These are phyloP conservation scores for Limenitis camilla DNA, from an alignment of 2,888 invertebrate species.

Conservation along the genomic window DNA sequence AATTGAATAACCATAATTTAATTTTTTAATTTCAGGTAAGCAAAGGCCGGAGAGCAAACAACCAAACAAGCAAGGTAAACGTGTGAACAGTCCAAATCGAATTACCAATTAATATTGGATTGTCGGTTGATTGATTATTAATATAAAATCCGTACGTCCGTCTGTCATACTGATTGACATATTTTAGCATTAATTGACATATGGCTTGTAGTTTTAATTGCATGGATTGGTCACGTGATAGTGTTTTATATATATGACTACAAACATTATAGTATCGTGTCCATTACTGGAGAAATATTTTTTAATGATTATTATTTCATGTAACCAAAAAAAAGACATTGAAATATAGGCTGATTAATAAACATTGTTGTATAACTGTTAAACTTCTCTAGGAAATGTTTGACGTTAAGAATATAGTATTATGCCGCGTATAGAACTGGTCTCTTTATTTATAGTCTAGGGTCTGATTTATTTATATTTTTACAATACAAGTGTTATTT, in stretches of 20 bases:
- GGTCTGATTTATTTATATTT: no score
- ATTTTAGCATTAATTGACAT: conserved; percentile 62
- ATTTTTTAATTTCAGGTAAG: conserved; percentile 31
- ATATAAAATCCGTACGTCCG: conserved; percentile 40
- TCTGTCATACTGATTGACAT: conserved; percentile 49
- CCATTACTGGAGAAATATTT: no score
- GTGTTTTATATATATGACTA: no score
- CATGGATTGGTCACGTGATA: conserved; percentile 25
- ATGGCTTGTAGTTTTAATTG: conserved; percentile 51
- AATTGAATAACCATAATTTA: not conserved
- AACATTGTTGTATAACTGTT: no score
- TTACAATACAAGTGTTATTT: not conserved
- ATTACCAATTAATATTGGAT: conserved; percentile 39
- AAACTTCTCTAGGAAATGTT: no score
- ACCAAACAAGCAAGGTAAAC: conserved; percentile 14
- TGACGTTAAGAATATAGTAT: no score
- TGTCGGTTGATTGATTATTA: conserved; percentile 42
- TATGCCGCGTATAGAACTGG: no score
- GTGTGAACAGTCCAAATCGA: conserved; percentile 16
- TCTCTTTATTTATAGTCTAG: no score
- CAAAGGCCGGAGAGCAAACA: conserved; percentile 1
- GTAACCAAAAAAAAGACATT: no score
- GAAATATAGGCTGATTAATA: no score
- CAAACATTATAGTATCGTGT: no score
- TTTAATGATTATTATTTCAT: no score